Evolutionary conservation across 53 echinoderm and acorn worm genomes (phyloP).

Genomic region (Mesocentrotus franciscanus): DNA sequence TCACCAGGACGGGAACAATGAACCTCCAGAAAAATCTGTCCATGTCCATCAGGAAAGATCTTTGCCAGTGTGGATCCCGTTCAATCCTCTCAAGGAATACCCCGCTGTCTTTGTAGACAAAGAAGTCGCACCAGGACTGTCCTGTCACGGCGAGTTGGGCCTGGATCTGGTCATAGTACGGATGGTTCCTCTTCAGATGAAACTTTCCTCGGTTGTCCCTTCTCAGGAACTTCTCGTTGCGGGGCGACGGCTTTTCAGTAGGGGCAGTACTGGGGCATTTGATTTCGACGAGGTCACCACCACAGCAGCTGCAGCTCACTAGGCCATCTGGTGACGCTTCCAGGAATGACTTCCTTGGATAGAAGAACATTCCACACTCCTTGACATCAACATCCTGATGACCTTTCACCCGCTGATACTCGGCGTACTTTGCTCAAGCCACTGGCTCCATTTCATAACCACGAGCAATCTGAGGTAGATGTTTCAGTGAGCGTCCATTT

Average conservation of each 20-base stretch:
- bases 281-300: slow-evolving; percentile 54
- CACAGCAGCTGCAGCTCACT: slow-evolving; percentile 65
- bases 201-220: background rate
- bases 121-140: slow-evolving; percentile 64
- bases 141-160: slow-evolving; percentile 55
- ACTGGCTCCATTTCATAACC: slow-evolving; percentile 5
- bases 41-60: background rate
- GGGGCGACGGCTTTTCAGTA: slow-evolving; percentile 15
- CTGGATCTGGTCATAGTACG: slow-evolving; percentile 63
- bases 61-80: background rate
- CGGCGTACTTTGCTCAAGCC: slow-evolving; percentile 26
- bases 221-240: slow-evolving; percentile 33
- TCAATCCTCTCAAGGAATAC: slow-evolving; percentile 20
- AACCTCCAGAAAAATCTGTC: slow-evolving; percentile 5
- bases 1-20: background rate
- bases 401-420: slow-evolving; percentile 10
- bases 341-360: slow-evolving; percentile 7
- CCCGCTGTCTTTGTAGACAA: slow-evolving; percentile 45
- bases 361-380: slow-evolving; percentile 57
- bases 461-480: background rate
- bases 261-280: slow-evolving; percentile 59
- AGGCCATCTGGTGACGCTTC: slow-evolving; percentile 59
- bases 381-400: slow-evolving; percentile 44
- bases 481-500: background rate
- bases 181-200: slow-evolving; percentile 43